Conservation (phyloP, 2,113 vertebrate species). For the Edolisoma coerulescens region DNA sequence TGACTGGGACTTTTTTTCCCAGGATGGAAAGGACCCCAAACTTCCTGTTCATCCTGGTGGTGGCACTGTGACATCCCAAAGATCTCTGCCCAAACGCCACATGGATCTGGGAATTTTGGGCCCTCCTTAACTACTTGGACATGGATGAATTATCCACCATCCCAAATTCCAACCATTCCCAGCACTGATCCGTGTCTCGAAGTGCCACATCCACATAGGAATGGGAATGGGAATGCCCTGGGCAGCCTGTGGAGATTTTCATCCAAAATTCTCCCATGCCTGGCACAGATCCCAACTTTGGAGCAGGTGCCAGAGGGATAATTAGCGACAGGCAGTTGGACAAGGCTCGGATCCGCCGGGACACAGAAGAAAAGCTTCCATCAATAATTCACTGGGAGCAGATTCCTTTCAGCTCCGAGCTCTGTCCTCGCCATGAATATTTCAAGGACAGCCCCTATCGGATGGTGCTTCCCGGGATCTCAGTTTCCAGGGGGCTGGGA, state of each 20-base stretch:
- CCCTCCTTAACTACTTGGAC: background rate
- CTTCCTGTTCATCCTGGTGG: background rate
- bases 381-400: conserved; percentile 26
- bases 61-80: background rate
- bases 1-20: background rate
- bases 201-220: background rate
- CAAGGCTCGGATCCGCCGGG: background rate
- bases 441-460: conserved; percentile 3
- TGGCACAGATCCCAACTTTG: background rate
- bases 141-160: rapidly evolving
- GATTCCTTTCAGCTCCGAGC: background rate
- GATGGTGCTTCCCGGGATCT: background rate
- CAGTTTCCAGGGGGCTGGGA: background rate
- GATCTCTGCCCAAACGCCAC: rapidly evolving
- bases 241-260: background rate
- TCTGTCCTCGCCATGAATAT: conserved; percentile 26
- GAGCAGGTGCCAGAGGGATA: background rate
- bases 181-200: rapidly evolving
- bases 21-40: background rate
- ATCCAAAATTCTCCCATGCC: background rate
- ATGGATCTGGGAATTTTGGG: rapidly evolving
- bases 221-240: background rate
- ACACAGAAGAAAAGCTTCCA: background rate
- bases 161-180: background rate
- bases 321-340: background rate